Evolutionary conservation across 2,888 invertebrate species (phyloP), one percentile per base, ranked within the genome.

Genomic region (Tenodera sinensis): DNA sequence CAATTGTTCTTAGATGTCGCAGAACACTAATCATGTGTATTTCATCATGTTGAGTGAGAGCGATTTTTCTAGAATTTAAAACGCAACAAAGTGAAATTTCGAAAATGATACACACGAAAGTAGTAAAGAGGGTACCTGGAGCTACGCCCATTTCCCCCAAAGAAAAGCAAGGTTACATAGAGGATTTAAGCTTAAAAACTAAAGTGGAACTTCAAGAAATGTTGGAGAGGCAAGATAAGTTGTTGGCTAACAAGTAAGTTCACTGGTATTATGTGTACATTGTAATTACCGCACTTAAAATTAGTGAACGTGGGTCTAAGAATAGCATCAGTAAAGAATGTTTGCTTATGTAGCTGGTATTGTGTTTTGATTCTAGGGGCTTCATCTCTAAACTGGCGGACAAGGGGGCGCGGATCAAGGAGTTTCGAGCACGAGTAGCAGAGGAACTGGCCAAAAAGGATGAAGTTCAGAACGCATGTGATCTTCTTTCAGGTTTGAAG

Each of bases 331-430:
- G 6, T 28, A n/a, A 83, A 27, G n/a, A 83, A 8, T 83, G 7
- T 14, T 34, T 84, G 7, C 3, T 1, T 28, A 25, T 7, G 28
- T 20, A n/a, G 1, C 6, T 27, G 12, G 2, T 42, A 47, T 15
- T 88, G 83, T 88, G 89, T 84, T 89, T 81, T 88, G 85, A 91
- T 92, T 88, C 91, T 6, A 95, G 95, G 91, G 90, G 91, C 54
- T 95, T 96, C 91, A 92, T 95, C 81, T 92, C 92, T 1, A 95
- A 94, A 92, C 92, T 96, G 89, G 93, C 94, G 0, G 96, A 96
- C 91, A 95, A 95, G 92, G 96, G 96, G 34, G 93, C 93, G 30
- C 96, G 95, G 93, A 94, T 96, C 89, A 92, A 93, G 90, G 91
- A 91, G 14, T 94, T 95, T 86, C 92, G 93, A 90, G 92, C 94